These are phyloP conservation scores for Melinaea menophilus DNA, from an alignment of 2,888 invertebrate genomes.

Conservation along the genomic window DNA sequence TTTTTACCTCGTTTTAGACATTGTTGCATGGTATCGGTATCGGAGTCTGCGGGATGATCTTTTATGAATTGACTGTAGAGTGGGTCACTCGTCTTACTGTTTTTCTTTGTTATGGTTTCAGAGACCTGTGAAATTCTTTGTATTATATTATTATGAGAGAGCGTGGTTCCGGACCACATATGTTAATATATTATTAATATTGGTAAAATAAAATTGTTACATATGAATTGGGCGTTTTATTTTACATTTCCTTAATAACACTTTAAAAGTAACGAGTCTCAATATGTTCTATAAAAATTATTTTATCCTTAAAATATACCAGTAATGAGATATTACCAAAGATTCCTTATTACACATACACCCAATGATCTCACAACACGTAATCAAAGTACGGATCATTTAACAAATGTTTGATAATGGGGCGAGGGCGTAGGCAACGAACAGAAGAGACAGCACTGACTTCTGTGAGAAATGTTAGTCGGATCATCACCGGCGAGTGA, in stretches of 20 bases:
- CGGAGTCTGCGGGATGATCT: constrained; percentile 47
- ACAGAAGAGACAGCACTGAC: too few relatives aligned
- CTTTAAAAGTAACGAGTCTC: too few relatives aligned
- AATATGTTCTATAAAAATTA: too few relatives aligned
- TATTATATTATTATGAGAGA: constrained; percentile 75
- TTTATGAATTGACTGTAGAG: constrained; percentile 52
- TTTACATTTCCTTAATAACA: constrained; percentile 27
- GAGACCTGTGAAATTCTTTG: constrained; percentile 74
- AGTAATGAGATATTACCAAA: too few relatives aligned
- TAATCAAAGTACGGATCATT: too few relatives aligned
- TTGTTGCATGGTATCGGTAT: constrained; percentile 43
- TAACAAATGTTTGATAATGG: too few relatives aligned
- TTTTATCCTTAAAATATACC: too few relatives aligned
- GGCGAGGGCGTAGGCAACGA: too few relatives aligned
- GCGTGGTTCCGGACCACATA: constrained; percentile 75
- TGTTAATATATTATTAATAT: constrained; percentile 79
- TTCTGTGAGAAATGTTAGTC: too few relatives aligned
- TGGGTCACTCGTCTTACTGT: constrained; percentile 54
- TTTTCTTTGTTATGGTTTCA: constrained; percentile 74
- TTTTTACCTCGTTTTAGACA: constrained; percentile 67
- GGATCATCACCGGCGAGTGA: too few relatives aligned
- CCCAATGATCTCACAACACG: neutral
- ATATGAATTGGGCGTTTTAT: constrained; percentile 58
- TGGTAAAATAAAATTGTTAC: constrained; percentile 78
- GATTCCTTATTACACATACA: too few relatives aligned